A percentile compares a stretch with the other conserved stretches of the same genome.
phyloP scores from a whole-genome alignment of 2,888 invertebrate genomes.

The Uropetala carovei region DNA sequence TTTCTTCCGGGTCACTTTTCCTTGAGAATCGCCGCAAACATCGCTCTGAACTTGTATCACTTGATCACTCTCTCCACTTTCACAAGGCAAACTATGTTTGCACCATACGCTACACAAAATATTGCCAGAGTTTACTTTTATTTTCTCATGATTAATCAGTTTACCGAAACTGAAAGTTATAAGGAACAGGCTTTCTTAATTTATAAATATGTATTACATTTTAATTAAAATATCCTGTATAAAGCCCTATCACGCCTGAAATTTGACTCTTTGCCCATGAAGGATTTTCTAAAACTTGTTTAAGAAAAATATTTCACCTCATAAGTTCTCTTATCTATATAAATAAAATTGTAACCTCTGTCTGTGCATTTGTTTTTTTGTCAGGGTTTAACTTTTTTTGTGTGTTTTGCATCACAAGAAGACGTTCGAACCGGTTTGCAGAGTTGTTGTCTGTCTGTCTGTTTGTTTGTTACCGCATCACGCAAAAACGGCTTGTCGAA shows the following conservation, averaged over 20 bases:
- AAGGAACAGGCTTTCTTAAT: not conserved
- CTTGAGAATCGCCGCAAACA: not conserved
- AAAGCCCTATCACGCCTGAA: not conserved
- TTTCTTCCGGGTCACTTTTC: not conserved
- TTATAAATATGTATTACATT: not conserved
- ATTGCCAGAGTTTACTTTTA: conserved; percentile 1
- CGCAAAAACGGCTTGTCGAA: too few species aligned
- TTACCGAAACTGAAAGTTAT: not conserved
- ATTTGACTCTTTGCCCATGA: not conserved
- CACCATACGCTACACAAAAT: not conserved
- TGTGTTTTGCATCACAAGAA: too few species aligned
- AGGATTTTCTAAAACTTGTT: not conserved
- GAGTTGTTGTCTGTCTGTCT: too few species aligned
- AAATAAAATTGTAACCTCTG: not conserved
- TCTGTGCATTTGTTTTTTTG: too few species aligned
- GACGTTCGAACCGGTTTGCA: too few species aligned
- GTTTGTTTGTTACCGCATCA: too few species aligned
- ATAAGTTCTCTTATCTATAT: not conserved
- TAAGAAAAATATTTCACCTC: not conserved
- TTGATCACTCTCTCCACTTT: not conserved
- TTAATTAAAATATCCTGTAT: not conserved
- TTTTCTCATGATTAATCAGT: not conserved
- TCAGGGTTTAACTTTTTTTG: too few species aligned
- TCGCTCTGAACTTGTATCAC: not conserved
- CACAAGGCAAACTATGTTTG: not conserved